Evolutionary conservation across 2,888 invertebrate genomes (phyloP).

Genomic region (Torymus tubicola): DNA sequence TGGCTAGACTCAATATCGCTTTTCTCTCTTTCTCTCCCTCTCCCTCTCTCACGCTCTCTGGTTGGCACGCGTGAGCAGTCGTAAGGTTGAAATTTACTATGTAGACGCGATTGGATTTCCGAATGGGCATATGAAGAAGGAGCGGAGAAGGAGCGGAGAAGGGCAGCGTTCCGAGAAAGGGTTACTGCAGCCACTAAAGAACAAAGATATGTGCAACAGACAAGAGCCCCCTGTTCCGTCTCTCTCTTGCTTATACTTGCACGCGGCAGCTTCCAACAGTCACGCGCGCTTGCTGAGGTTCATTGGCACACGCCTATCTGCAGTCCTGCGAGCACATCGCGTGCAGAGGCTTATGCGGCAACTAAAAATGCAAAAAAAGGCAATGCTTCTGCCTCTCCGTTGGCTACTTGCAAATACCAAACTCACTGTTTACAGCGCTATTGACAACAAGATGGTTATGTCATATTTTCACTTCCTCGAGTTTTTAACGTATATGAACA

Average conservation of each 20-base stretch:
- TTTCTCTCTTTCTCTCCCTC: too few relatives aligned
- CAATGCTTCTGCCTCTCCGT: too few relatives aligned
- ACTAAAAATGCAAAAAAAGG: too few relatives aligned
- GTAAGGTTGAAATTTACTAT: slow-evolving; percentile 50
- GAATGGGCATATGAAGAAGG: background rate
- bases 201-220: slow-evolving; percentile 33
- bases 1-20: background rate
- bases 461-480: too few relatives aligned
- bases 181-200: slow-evolving; percentile 24
- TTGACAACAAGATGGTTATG: too few relatives aligned
- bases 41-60: too few relatives aligned
- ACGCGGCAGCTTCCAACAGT: background rate
- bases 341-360: too few relatives aligned
- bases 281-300: background rate
- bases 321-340: background rate
- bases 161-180: slow-evolving; percentile 35
- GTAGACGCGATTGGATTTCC: slow-evolving; percentile 51
- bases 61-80: background rate
- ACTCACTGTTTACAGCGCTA: too few relatives aligned
- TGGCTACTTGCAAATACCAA: too few relatives aligned
- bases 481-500: too few relatives aligned
- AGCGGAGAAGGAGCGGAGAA: background rate
- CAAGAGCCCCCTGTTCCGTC: slow-evolving; percentile 1
- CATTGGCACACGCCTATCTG: slow-evolving; percentile 24
- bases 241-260: slow-evolving; percentile 10